Evolutionary conservation across 2,113 vertebrate species (phyloP), one percentile per base, ranked within the genome.

Genomic region (Rhabdomys dilectus): DNA sequence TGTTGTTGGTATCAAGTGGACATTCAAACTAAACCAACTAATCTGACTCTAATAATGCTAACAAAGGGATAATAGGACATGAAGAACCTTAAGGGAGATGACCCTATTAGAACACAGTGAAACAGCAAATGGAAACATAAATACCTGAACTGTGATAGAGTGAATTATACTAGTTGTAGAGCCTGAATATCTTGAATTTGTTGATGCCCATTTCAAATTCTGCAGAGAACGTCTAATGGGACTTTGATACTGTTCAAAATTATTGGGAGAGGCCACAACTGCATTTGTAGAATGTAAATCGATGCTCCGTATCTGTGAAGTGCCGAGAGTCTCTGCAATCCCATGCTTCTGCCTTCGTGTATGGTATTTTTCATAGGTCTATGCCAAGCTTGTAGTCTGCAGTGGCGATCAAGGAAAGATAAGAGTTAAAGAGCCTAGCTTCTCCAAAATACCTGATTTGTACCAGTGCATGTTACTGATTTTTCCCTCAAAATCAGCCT

Each of bases 331-430:
- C 0, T 64, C 42, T 82, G 15, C 62, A 93, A 78, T 22, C 5
- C 21, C 78, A 2, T 66, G 51, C 29, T 26, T 91, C 78, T 75
- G 3, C 19, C 22, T 68, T 77, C 70, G 58, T 64, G 87, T 60
- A 21, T 68, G 86, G 58, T 93, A 60, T 92, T 96, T 96, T 29
- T 24, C 78, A 75, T 12, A 91, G n/a, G 16, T 84, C 75, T 15
- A 76, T 7, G 36, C 12, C 19, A 56, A 56, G 12, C 89, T 84
- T 70, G 80, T 16, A 48, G 5, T 17, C 6, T 24, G 2, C 34
- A 19, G 19, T 42, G 16, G 24, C 31, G 68, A 88, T 31, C 7
- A 88, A 81, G 13, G 11, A 72, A 64, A 72, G 78, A 5, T 4
- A 45, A 80, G n/a, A 87, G 29, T 64, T 12, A 36, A 64, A 62